Base-by-base conservation (phyloP, 37 sponge, comb jelly and placozoan genomes). In the Cladorhizidae sp. region DNA sequence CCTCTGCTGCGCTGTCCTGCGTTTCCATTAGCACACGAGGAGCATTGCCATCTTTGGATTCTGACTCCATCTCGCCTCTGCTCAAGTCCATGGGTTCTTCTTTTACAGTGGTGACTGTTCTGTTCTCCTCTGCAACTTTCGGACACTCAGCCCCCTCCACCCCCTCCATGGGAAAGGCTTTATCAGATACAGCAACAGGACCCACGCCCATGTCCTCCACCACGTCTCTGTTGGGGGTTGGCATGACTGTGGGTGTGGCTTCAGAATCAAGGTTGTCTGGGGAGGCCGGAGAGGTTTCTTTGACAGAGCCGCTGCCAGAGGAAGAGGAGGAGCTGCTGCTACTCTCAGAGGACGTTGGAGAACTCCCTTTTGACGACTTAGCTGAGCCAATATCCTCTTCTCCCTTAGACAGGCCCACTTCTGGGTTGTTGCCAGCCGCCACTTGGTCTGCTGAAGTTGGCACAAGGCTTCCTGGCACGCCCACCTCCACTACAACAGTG, bases 201-300 rank as follows among this genome's bases (percentile, higher is more conserved):
- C n/a, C n/a, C n/a, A n/a, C n/a, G n/a, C n/a, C n/a, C 36, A 65
- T 32, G 31, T 15, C 35, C 26, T 58, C 59, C 18, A 32, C 32
- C 18, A 32, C 31, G 7, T 18, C 67, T 26, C 26, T 21, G 26
- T 21, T 58, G 59, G 59, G 59, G 26, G 59, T 9, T 9, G 5
- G 49, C 49, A 45, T 45, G 50, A 71, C n/a, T 3, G 50, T 7
- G 57, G 74, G 57, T 41, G 73, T 49, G 73, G 17, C 73, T 38
- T 45, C 33, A 15, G 42, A 9, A 32, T 3, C 8, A 33, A 52
- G 18, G 35, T 18, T 65, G 36, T 25, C 35, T 11, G 26, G 67
- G 33, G 26, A 14, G 31, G 12, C 67, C 7, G 67, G 67, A 31
- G 67, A 65, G 5, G 67, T 25, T 65, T 65, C 67, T 31, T 65